Conservation (phyloP, 2,113 vertebrate species). For the Anseranas semipalmata region DNA sequence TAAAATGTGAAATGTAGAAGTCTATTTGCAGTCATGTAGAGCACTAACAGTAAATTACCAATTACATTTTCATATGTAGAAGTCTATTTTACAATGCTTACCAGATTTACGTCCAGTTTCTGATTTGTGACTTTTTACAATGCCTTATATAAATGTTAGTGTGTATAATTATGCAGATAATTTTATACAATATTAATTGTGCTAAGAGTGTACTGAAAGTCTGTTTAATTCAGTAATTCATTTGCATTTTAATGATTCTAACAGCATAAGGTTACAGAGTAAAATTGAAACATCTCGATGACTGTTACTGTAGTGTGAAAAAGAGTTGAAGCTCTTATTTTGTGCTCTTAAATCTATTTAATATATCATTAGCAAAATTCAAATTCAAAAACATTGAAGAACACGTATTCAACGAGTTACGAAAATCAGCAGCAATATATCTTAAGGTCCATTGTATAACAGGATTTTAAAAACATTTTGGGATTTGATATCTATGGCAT, state of each 20-base stretch:
- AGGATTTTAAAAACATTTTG: neutral
- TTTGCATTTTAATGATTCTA: constrained; percentile 81
- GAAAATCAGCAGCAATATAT: neutral
- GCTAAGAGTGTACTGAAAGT: constrained; percentile 72
- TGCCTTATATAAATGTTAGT: constrained; percentile 74
- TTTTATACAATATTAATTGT: constrained; percentile 81
- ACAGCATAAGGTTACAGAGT: constrained; percentile 69
- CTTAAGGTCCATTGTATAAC: neutral
- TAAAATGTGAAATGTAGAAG: constrained; percentile 4
- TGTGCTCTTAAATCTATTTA: constrained; percentile 36
- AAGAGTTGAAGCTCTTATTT: constrained; percentile 57
- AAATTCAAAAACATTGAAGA: neutral
- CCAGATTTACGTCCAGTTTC: constrained; percentile 58
- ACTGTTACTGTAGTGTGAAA: constrained; percentile 44
- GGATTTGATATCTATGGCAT: neutral
- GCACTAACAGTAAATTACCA: constrained; percentile 19
- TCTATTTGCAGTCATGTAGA: neutral
- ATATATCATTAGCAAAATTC: constrained; percentile 25
- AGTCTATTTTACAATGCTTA: constrained; percentile 30
- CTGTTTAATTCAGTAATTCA: constrained; percentile 78
- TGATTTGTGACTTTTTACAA: constrained; percentile 70
- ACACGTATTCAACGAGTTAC: neutral
- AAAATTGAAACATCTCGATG: constrained; percentile 72
- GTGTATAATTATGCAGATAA: constrained; percentile 76
- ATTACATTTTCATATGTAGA: constrained; percentile 54